Conservation (phyloP, 2,797 vertebrate genomes). For the Gorsachius magnificus region DNA sequence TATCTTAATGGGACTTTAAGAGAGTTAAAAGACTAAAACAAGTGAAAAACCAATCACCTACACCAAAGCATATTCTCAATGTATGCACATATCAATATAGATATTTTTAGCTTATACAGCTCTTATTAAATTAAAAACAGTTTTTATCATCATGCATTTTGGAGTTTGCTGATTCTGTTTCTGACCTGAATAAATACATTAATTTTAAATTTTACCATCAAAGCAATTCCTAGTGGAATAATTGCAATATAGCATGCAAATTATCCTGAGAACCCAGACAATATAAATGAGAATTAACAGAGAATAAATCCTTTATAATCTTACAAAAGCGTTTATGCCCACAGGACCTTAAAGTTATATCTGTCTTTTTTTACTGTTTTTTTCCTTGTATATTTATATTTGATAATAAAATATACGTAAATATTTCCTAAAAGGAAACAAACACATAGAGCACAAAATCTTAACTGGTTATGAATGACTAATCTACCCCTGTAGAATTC, state of each 20-base stretch:
- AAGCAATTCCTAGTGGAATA: slow-evolving; percentile 36
- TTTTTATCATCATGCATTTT: background rate
- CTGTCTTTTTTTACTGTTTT: background rate
- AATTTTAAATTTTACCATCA: slow-evolving; percentile 26
- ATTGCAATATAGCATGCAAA: background rate
- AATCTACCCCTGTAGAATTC: background rate
- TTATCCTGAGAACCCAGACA: background rate
- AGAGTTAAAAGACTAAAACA: background rate
- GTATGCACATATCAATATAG: background rate
- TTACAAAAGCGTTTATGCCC: background rate
- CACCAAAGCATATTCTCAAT: background rate
- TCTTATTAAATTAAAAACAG: background rate
- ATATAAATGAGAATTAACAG: background rate
- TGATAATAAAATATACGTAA: background rate
- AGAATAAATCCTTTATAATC: background rate
- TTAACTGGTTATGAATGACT: background rate
- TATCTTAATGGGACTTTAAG: background rate
- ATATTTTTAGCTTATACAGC: background rate
- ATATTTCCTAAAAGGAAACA: background rate
- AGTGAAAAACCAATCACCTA: background rate
- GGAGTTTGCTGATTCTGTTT: slow-evolving; percentile 33
- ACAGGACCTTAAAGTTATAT: background rate
- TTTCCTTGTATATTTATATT: background rate
- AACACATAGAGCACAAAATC: background rate
- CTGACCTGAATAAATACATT: slow-evolving; percentile 32